Conservation (phyloP, 2,888 invertebrate genomes). For the Catocala nupta region DNA sequence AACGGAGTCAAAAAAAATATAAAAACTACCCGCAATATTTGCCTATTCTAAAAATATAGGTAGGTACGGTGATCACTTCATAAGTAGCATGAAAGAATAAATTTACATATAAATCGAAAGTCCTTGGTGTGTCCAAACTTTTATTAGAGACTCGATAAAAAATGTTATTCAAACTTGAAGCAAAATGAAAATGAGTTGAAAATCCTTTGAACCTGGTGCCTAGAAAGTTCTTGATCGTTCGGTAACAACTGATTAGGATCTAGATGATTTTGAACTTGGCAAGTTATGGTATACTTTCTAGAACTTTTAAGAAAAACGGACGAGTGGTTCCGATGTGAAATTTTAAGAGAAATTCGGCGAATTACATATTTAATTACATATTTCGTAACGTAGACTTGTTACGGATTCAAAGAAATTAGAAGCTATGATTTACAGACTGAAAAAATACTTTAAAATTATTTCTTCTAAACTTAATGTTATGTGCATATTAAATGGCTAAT, state of each 20-base stretch:
- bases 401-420: too few relatives aligned
- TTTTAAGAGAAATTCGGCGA: too few relatives aligned
- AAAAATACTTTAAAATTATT: too few relatives aligned
- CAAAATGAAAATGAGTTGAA: constrained; percentile 50
- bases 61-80: constrained; percentile 17
- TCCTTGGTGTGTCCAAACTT: constrained; percentile 48
- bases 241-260: constrained; percentile 43
- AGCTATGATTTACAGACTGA: too few relatives aligned
- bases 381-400: too few relatives aligned
- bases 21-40: constrained; percentile 15
- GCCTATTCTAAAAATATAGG: constrained; percentile 21
- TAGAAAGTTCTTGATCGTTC: constrained; percentile 40
- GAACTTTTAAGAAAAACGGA: background rate
- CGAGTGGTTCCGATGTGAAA: background rate
- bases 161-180: constrained; percentile 42
- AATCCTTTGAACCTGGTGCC: constrained; percentile 47
- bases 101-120: constrained; percentile 54
- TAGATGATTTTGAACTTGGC: constrained; percentile 27
- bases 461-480: too few relatives aligned
- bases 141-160: constrained; percentile 48
- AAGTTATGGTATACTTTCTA: constrained; percentile 12
- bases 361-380: too few relatives aligned
- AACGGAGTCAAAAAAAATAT: background rate
- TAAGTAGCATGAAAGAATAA: constrained; percentile 46
- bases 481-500: too few relatives aligned